Evolutionary conservation across 2,888 invertebrate species (phyloP), one percentile per base, ranked within the genome.

Genomic region (Apocheima hispidaria): DNA sequence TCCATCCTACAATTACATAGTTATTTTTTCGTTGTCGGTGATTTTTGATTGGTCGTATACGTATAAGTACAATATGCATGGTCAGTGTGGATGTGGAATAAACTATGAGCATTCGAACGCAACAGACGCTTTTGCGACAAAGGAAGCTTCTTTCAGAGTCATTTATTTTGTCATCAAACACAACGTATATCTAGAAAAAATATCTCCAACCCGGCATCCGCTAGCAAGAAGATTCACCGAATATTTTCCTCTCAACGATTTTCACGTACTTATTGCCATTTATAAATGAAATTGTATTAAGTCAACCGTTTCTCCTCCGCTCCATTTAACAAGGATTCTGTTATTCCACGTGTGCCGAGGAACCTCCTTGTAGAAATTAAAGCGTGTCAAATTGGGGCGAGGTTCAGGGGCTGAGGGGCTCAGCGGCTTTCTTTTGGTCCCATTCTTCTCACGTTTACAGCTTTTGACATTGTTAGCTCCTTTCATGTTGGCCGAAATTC

Each of bases 391-490:
- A 33, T 28, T 35, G 20, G 28, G 46, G 35, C 30, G 14, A 53
- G 57, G 62, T 54, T 60, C 51, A 61, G 43, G 12, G 7, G 28
- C 26, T 28, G 16, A 28, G 16, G 4, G 30, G 18, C 28, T 30
- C 44, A 16, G 26, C 14, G 50, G 53, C 44, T 50, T 48, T 49
- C 57, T 48, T 49, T 64, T 56, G 53, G 38, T 43, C 51, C 48
- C 56, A 71, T 75, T 71, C 73, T 23, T 26, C 50, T 68, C 73
- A 74, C 72, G 72, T 69, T 49, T 67, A 50, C 36, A 52, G 59
- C 63, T 69, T 64, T 63, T 70, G 67, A 70, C 67, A 65, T 68
- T 68, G 68, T 71, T 70, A 62, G 51, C 53, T 56, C 55, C 62
- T 71, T 70, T 67, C 59, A 65, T 65, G 60, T 56, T 48, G 58